These are phyloP conservation scores for Eupeodes corollae DNA, from an alignment of 1,140 invertebrate species.

Conservation along the genomic window DNA sequence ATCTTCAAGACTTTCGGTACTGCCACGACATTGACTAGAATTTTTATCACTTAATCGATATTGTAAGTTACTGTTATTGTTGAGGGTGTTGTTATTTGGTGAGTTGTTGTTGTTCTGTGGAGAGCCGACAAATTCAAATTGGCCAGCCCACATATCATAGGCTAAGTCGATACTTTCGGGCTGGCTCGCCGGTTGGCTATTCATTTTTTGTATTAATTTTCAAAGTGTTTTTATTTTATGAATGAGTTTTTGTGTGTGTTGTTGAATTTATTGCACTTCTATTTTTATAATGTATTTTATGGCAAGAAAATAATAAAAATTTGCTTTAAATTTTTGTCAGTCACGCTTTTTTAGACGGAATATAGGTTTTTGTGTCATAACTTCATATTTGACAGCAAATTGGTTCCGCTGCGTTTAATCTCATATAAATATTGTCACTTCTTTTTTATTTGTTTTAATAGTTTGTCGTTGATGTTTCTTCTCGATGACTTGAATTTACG, in stretches of 20 bases:
- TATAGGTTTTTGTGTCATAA: too few species aligned
- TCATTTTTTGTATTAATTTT: conserved; percentile 26
- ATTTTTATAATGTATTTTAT: too few species aligned
- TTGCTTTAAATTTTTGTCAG: too few species aligned
- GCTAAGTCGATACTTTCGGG: conserved; percentile 53
- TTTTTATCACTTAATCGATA: conserved; percentile 11
- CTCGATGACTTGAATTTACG: too few species aligned
- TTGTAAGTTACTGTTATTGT: conserved; percentile 13
- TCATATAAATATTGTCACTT: too few species aligned
- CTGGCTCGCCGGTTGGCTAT: conserved; percentile 34
- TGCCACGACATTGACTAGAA: conserved; percentile 13
- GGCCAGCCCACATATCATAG: conserved; percentile 76
- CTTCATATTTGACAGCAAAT: too few species aligned
- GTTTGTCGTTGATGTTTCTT: too few species aligned
- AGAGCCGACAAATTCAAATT: conserved; percentile 66
- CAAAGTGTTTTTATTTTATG: conserved; percentile 3
- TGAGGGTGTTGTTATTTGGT: conserved; percentile 8
- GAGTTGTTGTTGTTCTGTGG: conserved; percentile 4
- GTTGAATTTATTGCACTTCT: not conserved
- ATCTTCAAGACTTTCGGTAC: conserved; percentile 31
- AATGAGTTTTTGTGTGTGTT: conserved; percentile 6
- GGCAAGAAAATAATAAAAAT: too few species aligned
- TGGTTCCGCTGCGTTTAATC: too few species aligned
- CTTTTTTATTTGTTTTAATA: too few species aligned
- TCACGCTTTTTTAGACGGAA: too few species aligned